phyloP scores from a whole-genome alignment of 2,888 invertebrate genomes.

The Melolontha melolontha region DNA sequence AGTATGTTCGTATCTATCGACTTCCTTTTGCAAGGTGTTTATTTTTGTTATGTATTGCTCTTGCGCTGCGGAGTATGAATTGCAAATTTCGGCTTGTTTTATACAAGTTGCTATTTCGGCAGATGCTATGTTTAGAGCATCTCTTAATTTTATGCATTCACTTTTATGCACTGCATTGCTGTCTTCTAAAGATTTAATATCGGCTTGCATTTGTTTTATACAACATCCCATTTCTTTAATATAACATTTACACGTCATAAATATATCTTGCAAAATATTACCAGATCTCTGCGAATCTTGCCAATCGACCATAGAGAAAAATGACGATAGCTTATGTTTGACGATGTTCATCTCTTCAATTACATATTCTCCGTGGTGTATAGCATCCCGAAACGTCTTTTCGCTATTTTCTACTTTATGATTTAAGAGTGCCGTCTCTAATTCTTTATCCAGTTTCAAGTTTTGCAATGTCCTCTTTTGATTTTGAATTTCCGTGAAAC shows the following conservation, averaged over 20 bases:
- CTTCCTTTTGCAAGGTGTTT: slow-evolving; percentile 14
- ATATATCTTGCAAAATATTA: slow-evolving; percentile 21
- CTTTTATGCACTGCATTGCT: slow-evolving; percentile 1
- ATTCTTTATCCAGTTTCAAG: slow-evolving; percentile 55
- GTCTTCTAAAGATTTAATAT: not conserved
- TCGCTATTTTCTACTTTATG: slow-evolving; percentile 53
- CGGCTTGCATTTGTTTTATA: slow-evolving; percentile 4
- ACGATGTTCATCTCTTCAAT: slow-evolving; percentile 56
- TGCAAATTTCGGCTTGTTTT: slow-evolving; percentile 23
- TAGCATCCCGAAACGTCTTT: slow-evolving; percentile 53
- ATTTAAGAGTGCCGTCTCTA: slow-evolving; percentile 54
- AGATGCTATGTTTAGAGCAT: slow-evolving; percentile 19
- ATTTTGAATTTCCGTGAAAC: slow-evolving; percentile 53
- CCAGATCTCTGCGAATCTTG: slow-evolving; percentile 46
- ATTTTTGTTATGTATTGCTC: slow-evolving; percentile 34
- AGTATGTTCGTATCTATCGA: slow-evolving; percentile 10
- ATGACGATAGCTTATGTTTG: slow-evolving; percentile 52
- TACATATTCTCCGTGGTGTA: slow-evolving; percentile 55
- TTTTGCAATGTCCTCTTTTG: slow-evolving; percentile 56
- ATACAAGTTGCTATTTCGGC: slow-evolving; percentile 14
- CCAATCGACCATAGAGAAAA: slow-evolving; percentile 51
- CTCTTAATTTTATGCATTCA: slow-evolving; percentile 25
- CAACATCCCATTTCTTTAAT: slow-evolving; percentile 16
- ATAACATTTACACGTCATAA: slow-evolving; percentile 25
- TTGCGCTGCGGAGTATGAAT: slow-evolving; percentile 7